Conservation (phyloP, 1,140 invertebrate species). For the Drosophila nigrodunni region DNA sequence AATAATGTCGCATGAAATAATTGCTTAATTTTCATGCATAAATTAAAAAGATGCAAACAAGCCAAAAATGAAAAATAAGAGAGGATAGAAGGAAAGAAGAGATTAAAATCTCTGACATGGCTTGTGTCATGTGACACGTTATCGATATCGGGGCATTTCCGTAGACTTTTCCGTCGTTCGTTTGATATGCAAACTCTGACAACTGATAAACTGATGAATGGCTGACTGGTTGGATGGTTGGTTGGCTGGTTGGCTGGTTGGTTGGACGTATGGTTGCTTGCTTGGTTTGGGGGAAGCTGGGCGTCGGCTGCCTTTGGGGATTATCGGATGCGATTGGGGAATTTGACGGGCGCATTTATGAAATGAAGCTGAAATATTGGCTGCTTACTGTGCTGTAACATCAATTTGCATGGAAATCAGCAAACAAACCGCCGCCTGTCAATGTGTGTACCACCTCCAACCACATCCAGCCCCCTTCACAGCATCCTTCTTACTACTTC, state of each 20-base stretch:
- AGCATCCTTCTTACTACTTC: not conserved
- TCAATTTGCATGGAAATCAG: conserved; percentile 81
- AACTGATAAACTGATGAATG: conserved; percentile 41
- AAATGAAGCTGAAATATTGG: conserved; percentile 81
- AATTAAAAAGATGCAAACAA: conserved; percentile 51
- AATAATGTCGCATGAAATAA: conserved; percentile 10
- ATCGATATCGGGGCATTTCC: conserved; percentile 20
- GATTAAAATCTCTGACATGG: conserved; percentile 12
- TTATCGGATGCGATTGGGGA: conserved; percentile 39
- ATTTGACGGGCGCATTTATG: conserved; percentile 68
- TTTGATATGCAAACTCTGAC: conserved; percentile 75
- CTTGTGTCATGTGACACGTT: conserved; percentile 18
- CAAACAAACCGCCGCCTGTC: conserved; percentile 51
- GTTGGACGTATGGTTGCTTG: conserved; percentile 22
- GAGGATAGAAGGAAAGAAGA: not conserved
- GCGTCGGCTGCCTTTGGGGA: conserved; percentile 11
- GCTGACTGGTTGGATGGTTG: conserved; percentile 27
- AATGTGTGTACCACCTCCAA: conserved; percentile 31
- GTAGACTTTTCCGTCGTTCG: conserved; percentile 24
- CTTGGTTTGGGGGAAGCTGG: conserved; percentile 7
- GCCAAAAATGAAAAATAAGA: not conserved
- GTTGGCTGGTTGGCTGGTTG: conserved; percentile 7
- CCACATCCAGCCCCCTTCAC: conserved; percentile 26
- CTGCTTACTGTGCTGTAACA: conserved; percentile 80
- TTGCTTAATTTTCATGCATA: conserved; percentile 52